Evolutionary conservation across 2,888 invertebrate species (phyloP).

Genomic region (Phrixothrix hirtus): DNA sequence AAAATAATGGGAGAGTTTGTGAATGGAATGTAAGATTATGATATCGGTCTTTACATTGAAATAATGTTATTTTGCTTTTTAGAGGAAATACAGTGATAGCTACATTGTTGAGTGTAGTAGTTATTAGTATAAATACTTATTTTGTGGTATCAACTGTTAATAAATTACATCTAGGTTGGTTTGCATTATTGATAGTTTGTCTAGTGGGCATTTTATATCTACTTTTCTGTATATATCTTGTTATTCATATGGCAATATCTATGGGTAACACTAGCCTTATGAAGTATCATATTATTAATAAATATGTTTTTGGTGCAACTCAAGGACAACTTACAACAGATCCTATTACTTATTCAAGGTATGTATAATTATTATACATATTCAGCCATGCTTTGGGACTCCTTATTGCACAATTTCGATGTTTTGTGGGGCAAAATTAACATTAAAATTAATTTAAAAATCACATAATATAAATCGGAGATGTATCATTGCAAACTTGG

Average conservation of each 20-base stretch:
- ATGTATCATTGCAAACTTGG: no score
- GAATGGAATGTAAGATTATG: constrained; percentile 75
- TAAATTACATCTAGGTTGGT: constrained; percentile 54
- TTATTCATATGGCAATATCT: constrained; percentile 70
- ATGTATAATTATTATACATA: constrained; percentile 38
- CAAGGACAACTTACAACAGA: constrained; percentile 59
- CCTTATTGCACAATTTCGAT: constrained; percentile 6
- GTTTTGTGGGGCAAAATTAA: no score
- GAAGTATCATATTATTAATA: constrained; percentile 61
- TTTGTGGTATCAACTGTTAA: constrained; percentile 70
- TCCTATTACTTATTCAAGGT: constrained; percentile 65
- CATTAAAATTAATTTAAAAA: constrained; percentile 4
- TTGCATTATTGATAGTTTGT: constrained; percentile 56
- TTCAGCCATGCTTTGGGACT: constrained; percentile 15
- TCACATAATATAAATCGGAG: neutral
- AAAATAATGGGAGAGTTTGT: constrained; percentile 84
- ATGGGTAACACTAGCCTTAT: constrained; percentile 65
- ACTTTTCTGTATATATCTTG: constrained; percentile 72
- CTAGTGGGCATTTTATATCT: constrained; percentile 70
- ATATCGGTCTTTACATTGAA: no score
- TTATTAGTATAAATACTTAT: constrained; percentile 79
- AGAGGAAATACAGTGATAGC: constrained; percentile 73
- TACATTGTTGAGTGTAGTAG: constrained; percentile 67
- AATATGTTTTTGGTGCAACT: constrained; percentile 61
- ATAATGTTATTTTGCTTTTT: constrained; percentile 46